phyloP scores from a whole-genome alignment of 1,140 invertebrate genomes.

The Drosophila setifemur region DNA sequence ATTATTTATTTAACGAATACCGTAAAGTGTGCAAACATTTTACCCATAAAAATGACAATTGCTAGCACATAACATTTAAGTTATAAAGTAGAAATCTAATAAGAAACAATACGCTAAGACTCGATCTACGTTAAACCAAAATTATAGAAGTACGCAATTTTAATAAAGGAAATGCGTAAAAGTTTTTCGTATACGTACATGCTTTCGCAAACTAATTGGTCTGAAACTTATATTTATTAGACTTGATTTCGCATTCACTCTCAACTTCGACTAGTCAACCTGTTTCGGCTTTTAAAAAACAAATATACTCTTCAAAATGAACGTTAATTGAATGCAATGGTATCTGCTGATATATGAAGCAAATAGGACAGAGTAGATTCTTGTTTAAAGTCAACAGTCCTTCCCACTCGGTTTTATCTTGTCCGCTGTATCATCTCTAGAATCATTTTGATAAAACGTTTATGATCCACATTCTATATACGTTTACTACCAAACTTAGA shows the following conservation, averaged over 20 bases:
- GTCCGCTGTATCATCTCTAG: no score
- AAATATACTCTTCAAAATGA: no score
- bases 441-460: no score
- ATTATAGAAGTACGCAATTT: conserved; percentile 41
- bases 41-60: conserved; percentile 36
- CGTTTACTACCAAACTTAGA: no score
- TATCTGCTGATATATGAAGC: no score
- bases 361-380: no score
- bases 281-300: neutral
- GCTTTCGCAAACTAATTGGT: conserved; percentile 34
- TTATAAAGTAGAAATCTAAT: conserved; percentile 42
- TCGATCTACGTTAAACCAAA: conserved; percentile 42
- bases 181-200: conserved; percentile 26
- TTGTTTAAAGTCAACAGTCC: no score
- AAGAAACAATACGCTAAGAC: conserved; percentile 37
- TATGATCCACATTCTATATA: no score
- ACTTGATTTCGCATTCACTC: conserved; percentile 4
- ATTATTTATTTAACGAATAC: conserved; percentile 41
- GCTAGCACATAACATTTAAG: conserved; percentile 44
- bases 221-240: neutral
- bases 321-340: no score
- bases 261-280: neutral
- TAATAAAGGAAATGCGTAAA: conserved; percentile 41
- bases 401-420: no score
- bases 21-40: conserved; percentile 1